A percentile compares a stretch with the other conserved stretches of the same genome.
phyloP scores from a whole-genome alignment of 1,140 invertebrate genomes.

The Theocolax elegans region DNA sequence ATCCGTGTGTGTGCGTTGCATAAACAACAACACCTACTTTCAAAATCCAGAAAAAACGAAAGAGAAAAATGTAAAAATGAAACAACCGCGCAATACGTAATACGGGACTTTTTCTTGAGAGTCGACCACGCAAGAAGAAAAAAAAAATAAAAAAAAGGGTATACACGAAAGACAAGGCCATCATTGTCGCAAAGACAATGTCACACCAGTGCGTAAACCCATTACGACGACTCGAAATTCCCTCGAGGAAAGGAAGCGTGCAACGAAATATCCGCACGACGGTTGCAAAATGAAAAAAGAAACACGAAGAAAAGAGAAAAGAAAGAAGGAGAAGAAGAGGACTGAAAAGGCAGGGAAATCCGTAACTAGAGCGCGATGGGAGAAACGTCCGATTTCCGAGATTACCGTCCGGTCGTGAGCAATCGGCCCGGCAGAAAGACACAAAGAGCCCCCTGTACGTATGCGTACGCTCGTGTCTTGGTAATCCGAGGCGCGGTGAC shows the following conservation, averaged over 20 bases:
- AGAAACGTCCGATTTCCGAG: not conserved
- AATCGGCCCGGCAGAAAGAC: slow-evolving; percentile 30
- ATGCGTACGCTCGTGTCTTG: no score
- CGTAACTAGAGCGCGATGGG: no score
- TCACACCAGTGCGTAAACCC: not conserved
- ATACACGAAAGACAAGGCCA: slow-evolving; percentile 26
- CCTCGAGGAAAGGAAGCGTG: no score
- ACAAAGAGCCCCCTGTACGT: slow-evolving; percentile 41
- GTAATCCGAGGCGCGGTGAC: not conserved
- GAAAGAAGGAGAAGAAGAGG: not conserved
- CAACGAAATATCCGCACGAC: no score
- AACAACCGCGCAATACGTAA: slow-evolving; percentile 2
- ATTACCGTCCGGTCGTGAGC: not conserved
- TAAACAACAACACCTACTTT: slow-evolving; percentile 11
- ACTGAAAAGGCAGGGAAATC: no score
- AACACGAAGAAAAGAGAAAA: not conserved
- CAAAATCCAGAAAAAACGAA: not conserved
- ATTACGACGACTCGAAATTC: not conserved
- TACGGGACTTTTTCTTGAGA: slow-evolving; percentile 19
- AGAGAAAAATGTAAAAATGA: not conserved
- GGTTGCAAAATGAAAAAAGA: no score
- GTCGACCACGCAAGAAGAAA: not conserved
- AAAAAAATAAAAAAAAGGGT: not conserved
- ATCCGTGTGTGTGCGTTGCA: no score
- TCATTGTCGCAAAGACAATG: slow-evolving; percentile 36